Evolutionary conservation across 2,797 vertebrate species (phyloP).

Genomic region (Acanthurus tractus): DNA sequence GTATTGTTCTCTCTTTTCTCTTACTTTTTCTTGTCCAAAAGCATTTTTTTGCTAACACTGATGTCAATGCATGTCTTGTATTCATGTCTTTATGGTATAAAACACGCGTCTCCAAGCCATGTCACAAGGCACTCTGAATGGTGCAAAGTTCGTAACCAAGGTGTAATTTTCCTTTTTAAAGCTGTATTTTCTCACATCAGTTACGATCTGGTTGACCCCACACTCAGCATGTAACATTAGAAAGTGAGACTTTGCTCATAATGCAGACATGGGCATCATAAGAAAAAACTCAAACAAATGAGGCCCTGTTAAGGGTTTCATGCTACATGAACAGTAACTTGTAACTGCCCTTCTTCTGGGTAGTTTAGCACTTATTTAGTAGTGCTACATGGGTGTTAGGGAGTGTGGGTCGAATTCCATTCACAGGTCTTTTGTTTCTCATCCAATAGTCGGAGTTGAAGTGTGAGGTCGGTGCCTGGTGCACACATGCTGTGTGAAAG

Average conservation of each 20-base stretch:
- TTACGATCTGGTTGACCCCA: neutral
- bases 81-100: constrained; percentile 8
- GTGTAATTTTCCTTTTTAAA: constrained; percentile 30
- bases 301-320: constrained; percentile 4
- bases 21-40: constrained; percentile 30
- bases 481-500: constrained; percentile 53
- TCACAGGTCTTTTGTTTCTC: constrained; percentile 59
- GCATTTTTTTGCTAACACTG: neutral
- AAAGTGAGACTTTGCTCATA: constrained; percentile 11
- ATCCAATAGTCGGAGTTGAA: constrained; percentile 18
- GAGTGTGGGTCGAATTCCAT: constrained; percentile 43
- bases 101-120: constrained; percentile 1
- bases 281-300: constrained; percentile 4
- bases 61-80: neutral
- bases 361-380: constrained; percentile 20
- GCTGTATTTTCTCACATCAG: neutral
- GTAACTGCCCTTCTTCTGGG: neutral
- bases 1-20: constrained; percentile 48
- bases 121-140: constrained; percentile 15
- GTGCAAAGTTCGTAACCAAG: constrained; percentile 1
- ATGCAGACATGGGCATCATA: neutral
- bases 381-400: neutral
- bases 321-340: constrained; percentile 11
- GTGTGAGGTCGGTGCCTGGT: constrained; percentile 66
- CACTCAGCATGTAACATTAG: neutral